Base-by-base conservation (phyloP, 2,797 vertebrate genomes). In the Helostoma temminkii region DNA sequence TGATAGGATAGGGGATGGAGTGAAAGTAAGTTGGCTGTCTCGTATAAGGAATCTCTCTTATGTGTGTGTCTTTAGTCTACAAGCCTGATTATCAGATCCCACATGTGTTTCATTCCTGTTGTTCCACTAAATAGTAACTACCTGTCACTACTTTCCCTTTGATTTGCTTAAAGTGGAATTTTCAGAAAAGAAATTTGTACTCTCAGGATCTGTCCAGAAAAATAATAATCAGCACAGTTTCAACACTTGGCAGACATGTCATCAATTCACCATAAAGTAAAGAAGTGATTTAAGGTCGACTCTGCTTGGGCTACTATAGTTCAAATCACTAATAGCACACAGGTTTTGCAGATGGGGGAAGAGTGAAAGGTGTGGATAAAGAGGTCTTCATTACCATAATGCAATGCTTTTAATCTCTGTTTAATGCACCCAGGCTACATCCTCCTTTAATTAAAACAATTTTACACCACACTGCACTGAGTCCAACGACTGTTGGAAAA, bases 1-100 rank as follows among this genome's bases (percentile, higher is more conserved):
- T 30, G 73, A 85, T 72, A 48, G 71, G 72, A 70, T 42, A 22
- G 42, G 46, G 71, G 72, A 70, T 42, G 21, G 42, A 73, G 68
- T 75, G 54, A 77, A 64, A 81, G 74, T 48, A 75, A 69, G 68
- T 84, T 49, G 19, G 52, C 67, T 70, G 57, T 80, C 71, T 71
- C 50, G 26, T 71, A 14, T 60, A 61, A 72, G 73, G 62, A 76
- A 55, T 54, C n/a, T 28, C 14, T 55, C 53, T 59, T 61, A 21
- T 65, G 48, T 80, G 43, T 67, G 48, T 84, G 71, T 71, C 56
- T 73, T 64, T 43, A 58, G n/a, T 60, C 65, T 60, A 36, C 54
- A 11, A 56, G 52, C 39, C 70, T 65, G 72, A 69, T 85, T 74
- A 72, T 74, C 62, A 77, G 57, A 63, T 81, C 42, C 59, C 56